phyloP scores from a whole-genome alignment of 1,140 invertebrate species.

The Habropoda laboriosa region DNA sequence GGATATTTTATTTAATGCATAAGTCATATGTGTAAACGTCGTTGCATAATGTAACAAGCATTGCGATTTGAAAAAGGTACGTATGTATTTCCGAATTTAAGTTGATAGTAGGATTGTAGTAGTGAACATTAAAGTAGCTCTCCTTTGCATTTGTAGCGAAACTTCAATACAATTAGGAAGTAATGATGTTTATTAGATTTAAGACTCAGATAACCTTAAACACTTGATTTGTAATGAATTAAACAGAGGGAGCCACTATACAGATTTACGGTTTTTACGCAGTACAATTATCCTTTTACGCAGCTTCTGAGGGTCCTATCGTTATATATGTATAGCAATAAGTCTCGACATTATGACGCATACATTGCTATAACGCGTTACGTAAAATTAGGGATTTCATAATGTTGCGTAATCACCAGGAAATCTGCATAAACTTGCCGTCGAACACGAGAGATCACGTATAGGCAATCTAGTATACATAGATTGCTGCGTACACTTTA shows the following conservation, averaged over 20 bases:
- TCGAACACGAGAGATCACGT: background rate
- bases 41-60: background rate
- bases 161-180: constrained; percentile 49
- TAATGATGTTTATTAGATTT: constrained; percentile 55
- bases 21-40: background rate
- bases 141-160: constrained; percentile 3
- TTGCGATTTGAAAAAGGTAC: too few relatives aligned
- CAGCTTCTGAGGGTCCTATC: constrained; percentile 18
- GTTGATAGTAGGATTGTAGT: background rate
- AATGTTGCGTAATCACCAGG: constrained; percentile 40
- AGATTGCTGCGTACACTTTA: background rate
- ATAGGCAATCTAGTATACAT: background rate
- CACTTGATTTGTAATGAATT: background rate
- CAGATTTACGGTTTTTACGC: constrained; percentile 39
- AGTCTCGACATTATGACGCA: constrained; percentile 20
- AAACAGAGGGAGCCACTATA: constrained; percentile 39
- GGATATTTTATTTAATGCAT: background rate
- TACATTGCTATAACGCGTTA: constrained; percentile 31
- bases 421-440: constrained; percentile 35
- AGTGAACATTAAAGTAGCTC: background rate
- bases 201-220: constrained; percentile 40
- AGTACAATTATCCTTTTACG: constrained; percentile 45
- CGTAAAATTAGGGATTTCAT: constrained; percentile 54
- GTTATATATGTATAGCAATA: background rate
- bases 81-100: background rate